phyloP scores from a whole-genome alignment of 2,113 vertebrate species.

The Lathamus discolor region DNA sequence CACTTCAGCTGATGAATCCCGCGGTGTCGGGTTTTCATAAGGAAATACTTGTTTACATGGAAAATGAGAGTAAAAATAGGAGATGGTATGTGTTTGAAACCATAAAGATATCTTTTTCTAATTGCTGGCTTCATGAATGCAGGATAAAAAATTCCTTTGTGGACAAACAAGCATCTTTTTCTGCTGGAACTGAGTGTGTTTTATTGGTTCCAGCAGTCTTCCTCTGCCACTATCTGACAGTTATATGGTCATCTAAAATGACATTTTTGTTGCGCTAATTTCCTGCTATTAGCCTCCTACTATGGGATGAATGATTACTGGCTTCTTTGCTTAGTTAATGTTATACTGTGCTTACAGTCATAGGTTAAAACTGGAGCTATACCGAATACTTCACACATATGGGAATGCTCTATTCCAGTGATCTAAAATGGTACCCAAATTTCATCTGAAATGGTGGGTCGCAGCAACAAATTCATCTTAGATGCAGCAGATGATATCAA shows the following conservation, averaged over 20 bases:
- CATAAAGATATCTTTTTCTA: background rate
- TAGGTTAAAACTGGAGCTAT: background rate
- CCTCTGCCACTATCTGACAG: background rate
- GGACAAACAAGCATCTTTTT: background rate
- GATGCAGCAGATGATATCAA: background rate
- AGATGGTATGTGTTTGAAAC: background rate
- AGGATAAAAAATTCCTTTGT: background rate
- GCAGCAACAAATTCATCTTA: background rate
- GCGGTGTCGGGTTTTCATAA: background rate
- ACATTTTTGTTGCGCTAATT: slow-evolving; percentile 16
- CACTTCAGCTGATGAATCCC: background rate
- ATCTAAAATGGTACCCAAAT: background rate
- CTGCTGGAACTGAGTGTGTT: background rate
- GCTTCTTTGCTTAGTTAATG: background rate
- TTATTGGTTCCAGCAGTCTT: background rate
- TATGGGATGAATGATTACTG: background rate
- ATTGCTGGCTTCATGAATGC: background rate
- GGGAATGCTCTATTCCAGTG: background rate
- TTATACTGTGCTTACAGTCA: background rate
- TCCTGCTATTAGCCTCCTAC: background rate
- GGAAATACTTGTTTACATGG: background rate
- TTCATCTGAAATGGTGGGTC: background rate
- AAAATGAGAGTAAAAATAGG: background rate
- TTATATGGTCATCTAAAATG: background rate
- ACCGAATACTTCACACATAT: background rate